These are phyloP conservation scores for Odontamblyopus lacepedii DNA, from an alignment of 2,797 vertebrate species.

Conservation along the genomic window DNA sequence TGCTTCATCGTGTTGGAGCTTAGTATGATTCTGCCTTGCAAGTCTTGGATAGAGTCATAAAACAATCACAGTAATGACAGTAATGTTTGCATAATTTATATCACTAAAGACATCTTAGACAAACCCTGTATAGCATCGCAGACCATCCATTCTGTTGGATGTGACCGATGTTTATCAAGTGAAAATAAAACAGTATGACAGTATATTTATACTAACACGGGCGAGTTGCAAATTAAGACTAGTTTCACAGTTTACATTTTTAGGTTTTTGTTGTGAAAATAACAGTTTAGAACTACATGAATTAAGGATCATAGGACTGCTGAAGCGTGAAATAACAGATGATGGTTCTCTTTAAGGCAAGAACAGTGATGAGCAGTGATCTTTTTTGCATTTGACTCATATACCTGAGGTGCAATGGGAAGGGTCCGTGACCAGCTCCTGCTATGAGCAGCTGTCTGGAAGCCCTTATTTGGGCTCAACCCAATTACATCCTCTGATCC, in stretches of 20 bases:
- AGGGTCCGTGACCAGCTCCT: slow-evolving; percentile 78
- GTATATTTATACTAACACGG: neutral
- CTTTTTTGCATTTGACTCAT: slow-evolving; percentile 45
- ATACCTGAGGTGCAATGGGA: slow-evolving; percentile 66
- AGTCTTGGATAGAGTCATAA: neutral
- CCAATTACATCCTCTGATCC: slow-evolving; percentile 83
- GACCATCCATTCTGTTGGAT: neutral
- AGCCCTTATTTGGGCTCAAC: slow-evolving; percentile 79
- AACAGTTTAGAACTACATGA: neutral
- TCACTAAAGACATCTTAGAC: neutral
- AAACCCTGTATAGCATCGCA: neutral
- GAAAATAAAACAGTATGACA: neutral
- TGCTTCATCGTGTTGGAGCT: neutral
- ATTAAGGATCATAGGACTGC: neutral
- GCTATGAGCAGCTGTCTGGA: slow-evolving; percentile 82
- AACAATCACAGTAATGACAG: neutral
- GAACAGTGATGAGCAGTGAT: slow-evolving; percentile 43
- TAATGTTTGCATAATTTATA: neutral
- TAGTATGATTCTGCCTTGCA: neutral
- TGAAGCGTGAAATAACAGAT: slow-evolving; percentile 18
- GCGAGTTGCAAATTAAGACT: neutral
- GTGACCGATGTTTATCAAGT: neutral
- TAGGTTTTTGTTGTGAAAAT: neutral
- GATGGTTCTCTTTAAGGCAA: slow-evolving; percentile 30
- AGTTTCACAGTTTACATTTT: neutral